Conservation (phyloP, 2,888 invertebrate genomes). For the Tachina lurida region DNA sequence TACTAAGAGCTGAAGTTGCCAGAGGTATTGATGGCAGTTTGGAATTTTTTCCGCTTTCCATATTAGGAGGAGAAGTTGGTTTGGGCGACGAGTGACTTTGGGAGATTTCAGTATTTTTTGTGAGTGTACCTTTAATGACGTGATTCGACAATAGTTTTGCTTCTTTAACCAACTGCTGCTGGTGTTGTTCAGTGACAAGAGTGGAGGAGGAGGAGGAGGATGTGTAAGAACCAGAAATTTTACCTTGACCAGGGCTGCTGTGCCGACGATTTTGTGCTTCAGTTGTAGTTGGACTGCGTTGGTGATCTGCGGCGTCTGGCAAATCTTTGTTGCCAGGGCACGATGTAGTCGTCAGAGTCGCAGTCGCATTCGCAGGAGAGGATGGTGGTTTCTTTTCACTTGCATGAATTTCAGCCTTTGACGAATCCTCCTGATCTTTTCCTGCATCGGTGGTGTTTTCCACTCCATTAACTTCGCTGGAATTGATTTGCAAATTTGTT, state of each 20-base stretch:
- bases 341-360: conserved; percentile 51
- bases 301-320: conserved; percentile 41
- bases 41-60: conserved; percentile 61
- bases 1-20: conserved; percentile 53
- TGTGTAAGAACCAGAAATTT: conserved; percentile 63
- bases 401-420: conserved; percentile 73
- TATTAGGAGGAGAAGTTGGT: conserved; percentile 58
- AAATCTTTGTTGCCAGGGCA: conserved; percentile 49
- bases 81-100: conserved; percentile 56
- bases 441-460: conserved; percentile 76
- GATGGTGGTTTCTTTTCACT: conserved; percentile 74
- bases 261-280: conserved; percentile 61
- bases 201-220: conserved; percentile 40
- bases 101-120: conserved; percentile 64
- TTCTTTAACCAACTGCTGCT: conserved; percentile 55
- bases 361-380: conserved; percentile 72
- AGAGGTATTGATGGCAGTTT: conserved; percentile 60
- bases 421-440: conserved; percentile 74
- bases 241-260: conserved; percentile 66
- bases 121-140: conserved; percentile 42
- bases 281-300: conserved; percentile 55
- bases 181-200: conserved; percentile 51
- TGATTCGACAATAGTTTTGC: conserved; percentile 47
- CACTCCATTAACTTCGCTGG: conserved; percentile 79
- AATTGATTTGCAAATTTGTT: conserved; percentile 51